Evolutionary conservation across 1,140 invertebrate species (phyloP).

Genomic region (Polyergus mexicanus): DNA sequence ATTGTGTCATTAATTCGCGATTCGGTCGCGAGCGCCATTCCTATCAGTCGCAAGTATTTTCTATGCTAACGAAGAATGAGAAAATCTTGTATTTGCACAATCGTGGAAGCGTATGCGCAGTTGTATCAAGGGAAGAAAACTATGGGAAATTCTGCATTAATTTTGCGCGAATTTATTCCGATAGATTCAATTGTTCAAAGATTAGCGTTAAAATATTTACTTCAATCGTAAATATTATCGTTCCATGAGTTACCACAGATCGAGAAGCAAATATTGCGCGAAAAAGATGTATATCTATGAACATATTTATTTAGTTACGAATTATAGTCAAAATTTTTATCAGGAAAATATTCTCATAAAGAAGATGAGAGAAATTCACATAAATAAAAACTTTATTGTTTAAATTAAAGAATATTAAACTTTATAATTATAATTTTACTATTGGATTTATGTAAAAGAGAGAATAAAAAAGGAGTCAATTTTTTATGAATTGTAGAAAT

Average conservation of each 20-base stretch:
- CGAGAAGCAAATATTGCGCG: neutral
- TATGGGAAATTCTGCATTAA: neutral
- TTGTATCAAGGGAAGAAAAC: neutral
- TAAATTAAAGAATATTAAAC: constrained; percentile 15
- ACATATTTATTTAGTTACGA: neutral
- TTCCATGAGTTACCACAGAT: neutral
- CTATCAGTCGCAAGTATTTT: constrained; percentile 45
- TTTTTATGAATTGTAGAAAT: neutral
- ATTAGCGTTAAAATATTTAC: constrained; percentile 16
- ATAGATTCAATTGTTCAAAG: neutral
- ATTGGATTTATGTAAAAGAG: neutral
- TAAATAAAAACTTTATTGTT: neutral
- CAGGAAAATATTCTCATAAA: neutral
- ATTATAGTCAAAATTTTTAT: neutral
- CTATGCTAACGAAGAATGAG: constrained; percentile 43
- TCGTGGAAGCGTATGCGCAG: neutral
- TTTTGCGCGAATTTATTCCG: neutral
- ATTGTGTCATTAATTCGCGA: constrained; percentile 65
- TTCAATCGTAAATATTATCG: neutral
- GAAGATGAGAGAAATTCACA: neutral
- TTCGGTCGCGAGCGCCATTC: constrained; percentile 47
- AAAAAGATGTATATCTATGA: neutral
- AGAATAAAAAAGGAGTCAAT: neutral
- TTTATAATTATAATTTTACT: neutral
- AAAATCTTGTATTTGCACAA: constrained; percentile 6